Evolutionary conservation across 2,113 vertebrate genomes (phyloP).

Genomic region (Solenodon paradoxus): DNA sequence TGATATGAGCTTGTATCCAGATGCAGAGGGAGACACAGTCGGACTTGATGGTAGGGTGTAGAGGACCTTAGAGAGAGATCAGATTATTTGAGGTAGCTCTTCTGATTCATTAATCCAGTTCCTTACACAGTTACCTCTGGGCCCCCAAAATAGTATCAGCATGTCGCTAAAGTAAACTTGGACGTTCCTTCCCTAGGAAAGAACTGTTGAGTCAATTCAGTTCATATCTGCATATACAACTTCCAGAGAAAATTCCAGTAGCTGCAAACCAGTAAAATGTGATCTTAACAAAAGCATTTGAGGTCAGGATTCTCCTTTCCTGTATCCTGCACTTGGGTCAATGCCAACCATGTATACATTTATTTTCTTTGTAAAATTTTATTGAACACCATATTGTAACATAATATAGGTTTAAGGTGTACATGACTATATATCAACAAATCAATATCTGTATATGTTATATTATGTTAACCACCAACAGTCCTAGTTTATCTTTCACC

Average conservation of each 20-base stretch:
- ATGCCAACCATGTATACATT: neutral
- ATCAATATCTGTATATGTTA: too few species aligned
- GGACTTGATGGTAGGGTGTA: accelerated
- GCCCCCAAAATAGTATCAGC: neutral
- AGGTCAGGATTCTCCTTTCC: neutral
- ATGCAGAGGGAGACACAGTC: neutral
- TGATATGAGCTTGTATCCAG: neutral
- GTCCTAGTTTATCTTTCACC: too few species aligned
- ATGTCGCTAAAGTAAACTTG: neutral
- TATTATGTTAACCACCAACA: too few species aligned
- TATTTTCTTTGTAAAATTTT: too few species aligned
- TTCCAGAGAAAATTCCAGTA: neutral
- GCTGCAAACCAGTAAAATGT: neutral
- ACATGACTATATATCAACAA: too few species aligned
- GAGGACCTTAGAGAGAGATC: neutral
- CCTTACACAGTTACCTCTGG: neutral
- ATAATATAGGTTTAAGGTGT: too few species aligned
- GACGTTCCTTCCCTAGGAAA: neutral
- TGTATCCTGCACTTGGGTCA: neutral
- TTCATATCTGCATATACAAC: neutral
- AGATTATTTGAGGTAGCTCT: neutral
- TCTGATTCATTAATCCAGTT: neutral
- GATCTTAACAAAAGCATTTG: neutral
- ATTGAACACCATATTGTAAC: too few species aligned
- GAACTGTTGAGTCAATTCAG: neutral